These are phyloP conservation scores for Parelbella ahira DNA, from an alignment of 2,888 invertebrate species.

Conservation along the genomic window DNA sequence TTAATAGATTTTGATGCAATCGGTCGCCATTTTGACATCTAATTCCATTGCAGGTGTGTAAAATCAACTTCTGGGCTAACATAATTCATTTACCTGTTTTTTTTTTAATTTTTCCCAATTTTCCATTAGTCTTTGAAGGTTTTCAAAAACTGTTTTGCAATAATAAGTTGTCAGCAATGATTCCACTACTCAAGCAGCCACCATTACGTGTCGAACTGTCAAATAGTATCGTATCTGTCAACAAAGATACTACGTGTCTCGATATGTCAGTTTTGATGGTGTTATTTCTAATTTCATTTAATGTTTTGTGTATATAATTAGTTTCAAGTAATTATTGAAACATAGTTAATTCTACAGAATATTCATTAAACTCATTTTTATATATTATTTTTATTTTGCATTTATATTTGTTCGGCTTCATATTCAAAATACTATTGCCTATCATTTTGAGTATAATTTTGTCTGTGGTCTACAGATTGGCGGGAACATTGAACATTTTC, in stretches of 20 bases:
- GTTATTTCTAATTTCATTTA: too few relatives aligned
- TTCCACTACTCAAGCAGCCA: constrained; percentile 61
- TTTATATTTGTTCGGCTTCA: too few relatives aligned
- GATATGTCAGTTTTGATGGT: too few relatives aligned
- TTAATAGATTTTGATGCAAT: not conserved
- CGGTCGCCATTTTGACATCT: constrained; percentile 26
- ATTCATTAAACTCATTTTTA: too few relatives aligned
- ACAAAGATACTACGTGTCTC: constrained; percentile 2
- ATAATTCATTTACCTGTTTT: constrained; percentile 43
- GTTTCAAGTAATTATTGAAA: too few relatives aligned
- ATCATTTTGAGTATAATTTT: too few relatives aligned
- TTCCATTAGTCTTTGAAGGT: constrained; percentile 57
- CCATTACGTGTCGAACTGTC: constrained; percentile 56
- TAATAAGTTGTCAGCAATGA: constrained; percentile 79
- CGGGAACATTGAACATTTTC: constrained; percentile 4
- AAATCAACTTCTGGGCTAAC: constrained; percentile 23
- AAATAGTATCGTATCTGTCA: constrained; percentile 18
- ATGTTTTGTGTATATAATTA: too few relatives aligned
- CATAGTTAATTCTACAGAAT: too few relatives aligned
- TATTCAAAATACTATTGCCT: too few relatives aligned
- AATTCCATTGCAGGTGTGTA: constrained; percentile 8
- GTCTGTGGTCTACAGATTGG: too few relatives aligned
- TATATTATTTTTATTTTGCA: too few relatives aligned
- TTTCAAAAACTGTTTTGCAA: constrained; percentile 50
- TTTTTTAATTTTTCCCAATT: constrained; percentile 32